A percentile compares a stretch with the other conserved stretches of the same genome.
Conservation (phyloP, 2,113 vertebrate species). For the Tenebrosternarchus preto region DNA sequence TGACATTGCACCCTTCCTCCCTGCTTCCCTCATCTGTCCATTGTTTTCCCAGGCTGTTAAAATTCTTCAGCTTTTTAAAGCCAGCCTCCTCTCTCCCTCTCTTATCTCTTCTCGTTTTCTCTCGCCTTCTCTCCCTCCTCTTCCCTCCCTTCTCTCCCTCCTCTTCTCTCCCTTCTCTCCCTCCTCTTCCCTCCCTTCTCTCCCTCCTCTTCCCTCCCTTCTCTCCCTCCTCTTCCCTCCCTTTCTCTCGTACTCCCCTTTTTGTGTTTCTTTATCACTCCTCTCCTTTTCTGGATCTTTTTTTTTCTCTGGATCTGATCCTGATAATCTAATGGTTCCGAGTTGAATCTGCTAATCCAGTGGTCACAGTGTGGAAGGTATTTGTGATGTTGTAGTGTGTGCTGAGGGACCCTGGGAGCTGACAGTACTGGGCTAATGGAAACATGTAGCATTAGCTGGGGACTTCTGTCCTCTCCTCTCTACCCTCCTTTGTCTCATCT, state of each 20-base stretch:
- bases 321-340: no score
- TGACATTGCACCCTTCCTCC: constrained; percentile 34
- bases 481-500: not conserved
- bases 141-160: constrained; percentile 47
- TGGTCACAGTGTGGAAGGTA: no score
- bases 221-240: constrained; percentile 12
- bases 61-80: constrained; percentile 64
- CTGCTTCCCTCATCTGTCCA: constrained; percentile 58
- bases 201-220: constrained; percentile 5
- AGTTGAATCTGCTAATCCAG: no score
- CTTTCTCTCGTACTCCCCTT: constrained; percentile 9
- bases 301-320: no score
- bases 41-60: constrained; percentile 74
- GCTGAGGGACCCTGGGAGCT: no score
- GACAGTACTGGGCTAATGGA: not conserved
- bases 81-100: constrained; percentile 35
- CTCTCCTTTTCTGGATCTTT: no score
- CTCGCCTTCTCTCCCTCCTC: not conserved
- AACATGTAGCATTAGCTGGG: not conserved
- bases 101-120: not conserved
- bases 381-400: no score
- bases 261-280: no score
- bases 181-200: not conserved
- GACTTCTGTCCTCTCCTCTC: constrained; percentile 12
- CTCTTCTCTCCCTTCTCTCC: not conserved